Evolutionary conservation across 1,140 invertebrate genomes (phyloP).

Genomic region (Eumeta japonica): DNA sequence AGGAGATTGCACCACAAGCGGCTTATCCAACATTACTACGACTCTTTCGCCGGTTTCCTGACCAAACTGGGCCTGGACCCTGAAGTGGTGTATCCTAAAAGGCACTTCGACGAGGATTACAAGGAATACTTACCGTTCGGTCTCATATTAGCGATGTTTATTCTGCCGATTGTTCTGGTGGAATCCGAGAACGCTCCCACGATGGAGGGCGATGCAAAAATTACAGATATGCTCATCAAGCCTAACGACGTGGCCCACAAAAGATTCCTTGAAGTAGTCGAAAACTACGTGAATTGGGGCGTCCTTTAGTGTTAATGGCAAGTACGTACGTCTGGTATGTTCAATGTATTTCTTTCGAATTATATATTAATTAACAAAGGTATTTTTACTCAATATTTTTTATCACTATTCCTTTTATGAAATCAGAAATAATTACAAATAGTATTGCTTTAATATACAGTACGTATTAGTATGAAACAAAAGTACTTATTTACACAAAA

Average conservation of each 20-base stretch:
- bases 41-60: conserved; percentile 11
- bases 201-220: conserved; percentile 10
- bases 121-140: conserved; percentile 19
- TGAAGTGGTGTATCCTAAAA: conserved; percentile 25
- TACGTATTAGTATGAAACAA: too few species aligned
- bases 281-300: conserved; percentile 25
- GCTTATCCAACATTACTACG: conserved; percentile 52
- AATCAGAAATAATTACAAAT: too few species aligned
- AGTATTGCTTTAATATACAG: too few species aligned
- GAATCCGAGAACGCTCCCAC: conserved; percentile 20
- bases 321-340: too few species aligned
- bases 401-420: too few species aligned
- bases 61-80: conserved; percentile 7
- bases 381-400: too few species aligned
- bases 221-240: conserved; percentile 11
- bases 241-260: conserved; percentile 19
- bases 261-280: conserved; percentile 25
- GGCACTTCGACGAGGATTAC: conserved; percentile 25
- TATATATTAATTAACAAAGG: too few species aligned
- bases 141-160: conserved; percentile 13
- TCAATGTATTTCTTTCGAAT: too few species aligned
- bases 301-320: conserved; percentile 11
- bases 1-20: conserved; percentile 41
- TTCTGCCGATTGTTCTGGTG: conserved; percentile 26
- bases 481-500: too few species aligned